Conservation (phyloP, 2,113 vertebrate genomes). For the Mellivora capensis region DNA sequence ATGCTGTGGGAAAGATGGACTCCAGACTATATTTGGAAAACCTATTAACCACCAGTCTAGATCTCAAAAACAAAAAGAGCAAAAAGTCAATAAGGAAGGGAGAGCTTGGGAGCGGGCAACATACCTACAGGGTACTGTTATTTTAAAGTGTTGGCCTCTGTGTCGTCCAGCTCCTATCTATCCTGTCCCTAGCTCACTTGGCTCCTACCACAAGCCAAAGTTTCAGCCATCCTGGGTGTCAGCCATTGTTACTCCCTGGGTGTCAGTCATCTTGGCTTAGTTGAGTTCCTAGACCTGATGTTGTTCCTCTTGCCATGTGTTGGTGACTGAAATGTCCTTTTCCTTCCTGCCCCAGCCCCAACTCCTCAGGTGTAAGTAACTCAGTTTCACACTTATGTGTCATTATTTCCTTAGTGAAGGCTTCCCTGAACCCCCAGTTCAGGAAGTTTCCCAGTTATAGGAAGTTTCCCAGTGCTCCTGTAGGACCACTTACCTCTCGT, state of each 20-base stretch:
- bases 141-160: background rate
- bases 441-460: background rate
- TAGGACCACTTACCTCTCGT: background rate
- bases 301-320: background rate
- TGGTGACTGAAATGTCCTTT: background rate
- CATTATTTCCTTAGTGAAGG: background rate
- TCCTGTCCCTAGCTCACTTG: background rate
- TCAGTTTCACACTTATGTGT: background rate
- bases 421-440: background rate
- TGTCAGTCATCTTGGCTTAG: background rate
- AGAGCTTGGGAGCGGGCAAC: background rate
- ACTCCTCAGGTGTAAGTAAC: background rate
- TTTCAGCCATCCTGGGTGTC: background rate
- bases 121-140: background rate
- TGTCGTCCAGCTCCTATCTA: too few relatives aligned
- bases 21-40: background rate
- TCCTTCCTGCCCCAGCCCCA: background rate
- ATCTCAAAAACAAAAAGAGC: background rate
- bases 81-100: background rate
- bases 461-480: background rate
- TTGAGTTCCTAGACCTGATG: background rate
- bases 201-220: background rate
- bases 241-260: background rate
- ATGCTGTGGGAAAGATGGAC: background rate
- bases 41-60: background rate